Base-by-base conservation (phyloP, 2,888 invertebrate genomes). In the Auanema freiburgensis region DNA sequence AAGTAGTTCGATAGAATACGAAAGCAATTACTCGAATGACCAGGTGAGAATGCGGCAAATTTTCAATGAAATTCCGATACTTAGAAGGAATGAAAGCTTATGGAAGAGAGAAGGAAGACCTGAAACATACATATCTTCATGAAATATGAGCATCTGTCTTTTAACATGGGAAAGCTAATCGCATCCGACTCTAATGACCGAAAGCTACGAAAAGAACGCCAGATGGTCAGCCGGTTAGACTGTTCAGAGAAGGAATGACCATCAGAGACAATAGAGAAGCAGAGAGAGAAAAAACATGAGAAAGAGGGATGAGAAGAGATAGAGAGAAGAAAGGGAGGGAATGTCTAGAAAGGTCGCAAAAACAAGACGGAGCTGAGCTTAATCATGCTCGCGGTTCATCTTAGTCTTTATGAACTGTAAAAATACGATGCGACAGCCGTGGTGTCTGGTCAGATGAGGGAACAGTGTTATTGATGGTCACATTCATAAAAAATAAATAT, bases 121-220 rank as follows among this genome's bases (percentile, higher is more conserved):
- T 33, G 33, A 33, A 33, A 33, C 33, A 33, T 33, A 33, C 33
- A 33, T 33, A 33, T 33, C 33, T 33, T 46, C 21, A 46, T 46
- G 46, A 46, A 46, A 46, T 46, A 46, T 46, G 46, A 46, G 46
- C 46, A 46, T 46, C 16, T 46, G 46, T 33, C 33, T 16, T 46
- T 18, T 21, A 46, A 18, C 21, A 21, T 16, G 46, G 21, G 46
- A 46, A 46, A 46, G 46, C 46, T 46, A 46, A 46, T 46, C 46
- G 21, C 46, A 46, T 46, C 46, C 46, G 46, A 46, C 46, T 18
- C 46, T 46, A 46, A 46, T 46, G 46, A 46, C 46, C 21, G 46
- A 46, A 21, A 46, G 46, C 3, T 18, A 46, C 16, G 46, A 46
- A 21, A 18, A 46, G 16, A 46, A 21, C 16, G 46, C 16, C 46